Base-by-base conservation (phyloP, 2,888 invertebrate genomes). In the Ennomos fuscantarius region DNA sequence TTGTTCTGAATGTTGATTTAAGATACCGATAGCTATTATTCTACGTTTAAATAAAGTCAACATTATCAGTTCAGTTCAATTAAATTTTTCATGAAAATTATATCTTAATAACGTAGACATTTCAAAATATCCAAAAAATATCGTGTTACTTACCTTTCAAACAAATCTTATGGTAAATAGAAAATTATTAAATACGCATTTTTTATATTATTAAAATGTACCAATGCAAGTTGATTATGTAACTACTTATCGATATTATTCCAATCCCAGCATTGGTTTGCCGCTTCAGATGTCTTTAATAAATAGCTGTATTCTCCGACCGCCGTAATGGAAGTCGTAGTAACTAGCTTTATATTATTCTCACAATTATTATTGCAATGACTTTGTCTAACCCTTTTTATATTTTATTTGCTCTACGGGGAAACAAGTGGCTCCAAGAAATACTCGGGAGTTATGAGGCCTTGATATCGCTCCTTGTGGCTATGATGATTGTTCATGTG, bases 271-370 rank as follows among this genome's bases (percentile, higher is more conserved):
- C 68, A 55, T 50, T 70, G 50, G 53, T 58, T 62, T 56, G 62
- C 72, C 73, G 78, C 74, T 78, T 75, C 74, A 78, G 75, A 63
- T 74, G 71, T 77, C 79, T 86, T 83, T 82, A 82, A 84, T 84
- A 86, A 82, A 82, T 78, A 69, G 76, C 70, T 63, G 81, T 82
- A 80, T 84, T 84, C 79, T 79, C 80, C 75, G 70, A 76, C 64
- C 63, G 60, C 65, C 57, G 65, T 74, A 74, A 80, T 74, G 76
- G 67, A 73, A 77, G 68, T 65, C 66, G 69, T 72, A 68, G 74
- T 65, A 59, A 70, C 70, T 75, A 74, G 75, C 72, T 76, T 74
- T 69, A 78, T 74, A 75, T 78, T 80, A 78, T 76, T 77, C 70
- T 65, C 70, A 70, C 79, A 81, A 80, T 82, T 78, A 80, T 82